phyloP scores from a whole-genome alignment of 2,888 invertebrate genomes.

The Ganaspis brasiliensis region DNA sequence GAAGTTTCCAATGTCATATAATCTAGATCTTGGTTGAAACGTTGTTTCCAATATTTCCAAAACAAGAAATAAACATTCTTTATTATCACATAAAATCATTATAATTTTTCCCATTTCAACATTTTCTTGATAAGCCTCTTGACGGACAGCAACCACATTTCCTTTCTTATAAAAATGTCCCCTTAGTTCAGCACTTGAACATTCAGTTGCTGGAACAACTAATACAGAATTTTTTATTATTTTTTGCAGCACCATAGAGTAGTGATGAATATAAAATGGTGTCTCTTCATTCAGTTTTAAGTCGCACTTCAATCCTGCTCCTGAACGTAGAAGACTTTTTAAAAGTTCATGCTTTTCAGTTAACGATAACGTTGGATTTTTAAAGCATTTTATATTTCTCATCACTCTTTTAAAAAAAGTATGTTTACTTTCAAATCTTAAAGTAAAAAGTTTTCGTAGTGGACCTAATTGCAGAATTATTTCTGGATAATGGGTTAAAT shows the following conservation, averaged over 20 bases:
- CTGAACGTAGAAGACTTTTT: slow-evolving; percentile 40
- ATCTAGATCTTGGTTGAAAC: background rate
- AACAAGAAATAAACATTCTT: slow-evolving; percentile 1
- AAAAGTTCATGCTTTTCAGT: slow-evolving; percentile 52
- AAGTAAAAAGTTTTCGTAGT: slow-evolving; percentile 58
- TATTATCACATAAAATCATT: slow-evolving; percentile 16
- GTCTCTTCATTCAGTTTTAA: too few relatives aligned
- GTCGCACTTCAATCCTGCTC: slow-evolving; percentile 19
- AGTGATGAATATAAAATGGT: background rate
- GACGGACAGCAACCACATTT: background rate
- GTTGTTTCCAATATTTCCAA: background rate
- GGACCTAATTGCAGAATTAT: slow-evolving; percentile 59
- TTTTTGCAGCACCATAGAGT: background rate
- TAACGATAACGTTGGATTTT: slow-evolving; percentile 50
- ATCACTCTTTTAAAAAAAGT: slow-evolving; percentile 62
- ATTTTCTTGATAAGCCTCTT: slow-evolving; percentile 18
- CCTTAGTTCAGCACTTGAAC: background rate
- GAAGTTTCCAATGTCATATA: background rate
- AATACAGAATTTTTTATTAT: background rate
- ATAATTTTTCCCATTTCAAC: slow-evolving; percentile 26
- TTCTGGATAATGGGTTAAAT: slow-evolving; percentile 56
- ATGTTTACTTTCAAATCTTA: slow-evolving; percentile 67
- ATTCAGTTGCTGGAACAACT: background rate
- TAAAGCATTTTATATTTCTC: slow-evolving; percentile 53
- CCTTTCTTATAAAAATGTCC: background rate